Base-by-base conservation (phyloP, 2,113 vertebrate genomes). In the Oreocharis arfaki region DNA sequence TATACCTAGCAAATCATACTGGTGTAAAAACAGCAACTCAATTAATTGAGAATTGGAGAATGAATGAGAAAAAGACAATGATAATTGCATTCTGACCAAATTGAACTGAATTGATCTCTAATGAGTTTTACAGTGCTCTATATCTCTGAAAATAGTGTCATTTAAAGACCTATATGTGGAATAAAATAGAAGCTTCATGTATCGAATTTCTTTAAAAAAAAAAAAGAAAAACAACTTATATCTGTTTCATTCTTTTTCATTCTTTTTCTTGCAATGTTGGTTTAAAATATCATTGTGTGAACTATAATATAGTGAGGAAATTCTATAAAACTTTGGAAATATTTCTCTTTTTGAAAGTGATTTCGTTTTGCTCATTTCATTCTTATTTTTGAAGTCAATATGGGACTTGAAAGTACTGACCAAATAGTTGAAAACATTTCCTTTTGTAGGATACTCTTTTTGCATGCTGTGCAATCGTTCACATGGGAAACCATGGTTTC, bases 171-270 rank as follows among this genome's bases (percentile, higher is more conserved):
- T 59, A 63, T 9, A 26, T 28, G 13, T 67, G 39, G 19, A 79
- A 68, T 59, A n/a, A 84, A 74, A 67, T 9, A 18, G 11, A 93
- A 88, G 67, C 0, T 44, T 26, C 4, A 2, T 69, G 18, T 39
- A 28, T 32, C 3, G 0, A 0, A 2, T 24, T 49, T 55, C 21
- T 76, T 33, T 17, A 24, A 59, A 28, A 13, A 24, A 59, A 28
- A 13, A 68, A 65, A 47, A 10, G 9, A 35, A 3, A 27, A 39
- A 6, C 6, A 39, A 4, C 10, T 60, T 64, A 4, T 33, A 20
- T 82, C 83, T 21, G 1, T 79, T 87, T 61, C 6, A 78, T 87
- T 82, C 46, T n/a, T n/a, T n/a, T n/a, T n/a, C n/a, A n/a, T n/a
- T n/a, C 8, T 30, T 50, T 90, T 79, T 49, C 12, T 84, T 78